A percentile compares a stretch with the other conserved stretches of the same genome.
Conservation (phyloP, 2,888 invertebrate species). For the Nemurella pictetii region DNA sequence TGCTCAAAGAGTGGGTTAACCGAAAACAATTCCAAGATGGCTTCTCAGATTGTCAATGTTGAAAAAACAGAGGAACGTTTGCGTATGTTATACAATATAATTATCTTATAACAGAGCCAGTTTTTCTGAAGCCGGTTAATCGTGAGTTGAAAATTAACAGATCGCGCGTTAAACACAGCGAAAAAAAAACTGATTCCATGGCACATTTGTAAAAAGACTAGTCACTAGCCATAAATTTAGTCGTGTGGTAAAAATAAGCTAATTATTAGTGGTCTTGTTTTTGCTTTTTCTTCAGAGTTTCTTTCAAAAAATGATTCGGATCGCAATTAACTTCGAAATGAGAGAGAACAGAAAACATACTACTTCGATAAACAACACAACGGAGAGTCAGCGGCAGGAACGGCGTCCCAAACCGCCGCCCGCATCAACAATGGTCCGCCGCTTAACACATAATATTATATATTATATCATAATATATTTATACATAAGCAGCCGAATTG, state of each 20-base stretch:
- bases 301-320: background rate
- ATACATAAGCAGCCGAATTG: background rate
- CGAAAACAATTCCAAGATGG: background rate
- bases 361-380: background rate
- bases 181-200: constrained; percentile 37
- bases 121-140: constrained; percentile 21
- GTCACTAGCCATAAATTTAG: constrained; percentile 28
- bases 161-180: constrained; percentile 32
- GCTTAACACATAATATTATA: background rate
- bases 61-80: background rate
- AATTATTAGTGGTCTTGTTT: background rate
- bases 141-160: constrained; percentile 7
- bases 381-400: background rate
- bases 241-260: constrained; percentile 4
- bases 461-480: too few relatives aligned
- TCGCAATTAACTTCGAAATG: background rate
- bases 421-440: background rate
- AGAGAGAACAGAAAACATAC: background rate
- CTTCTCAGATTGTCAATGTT: background rate
- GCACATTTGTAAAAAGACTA: constrained; percentile 34
- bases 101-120: constrained; percentile 28
- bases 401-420: background rate
- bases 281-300: background rate
- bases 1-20: background rate
- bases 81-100: background rate